These are phyloP conservation scores for Campoplex nolae DNA, from an alignment of 2,888 invertebrate species.

Conservation along the genomic window DNA sequence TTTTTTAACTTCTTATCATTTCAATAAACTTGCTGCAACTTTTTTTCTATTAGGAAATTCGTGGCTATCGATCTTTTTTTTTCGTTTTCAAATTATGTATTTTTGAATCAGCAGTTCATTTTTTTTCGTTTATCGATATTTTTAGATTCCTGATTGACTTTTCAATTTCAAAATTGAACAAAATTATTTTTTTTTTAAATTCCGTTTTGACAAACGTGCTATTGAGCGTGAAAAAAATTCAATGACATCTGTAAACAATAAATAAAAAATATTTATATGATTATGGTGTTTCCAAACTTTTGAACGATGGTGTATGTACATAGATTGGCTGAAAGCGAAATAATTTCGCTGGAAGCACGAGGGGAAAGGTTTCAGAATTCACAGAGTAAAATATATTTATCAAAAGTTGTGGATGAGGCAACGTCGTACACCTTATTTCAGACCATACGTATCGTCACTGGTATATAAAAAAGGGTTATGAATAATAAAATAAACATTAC, in stretches of 20 bases:
- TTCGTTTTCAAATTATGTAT: no score
- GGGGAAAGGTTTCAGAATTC: background rate
- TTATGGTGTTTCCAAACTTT: background rate
- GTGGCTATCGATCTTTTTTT: no score
- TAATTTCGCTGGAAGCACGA: constrained; percentile 23
- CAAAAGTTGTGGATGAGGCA: constrained; percentile 28
- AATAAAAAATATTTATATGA: background rate
- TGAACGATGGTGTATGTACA: background rate
- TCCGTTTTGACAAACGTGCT: background rate
- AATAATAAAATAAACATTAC: constrained; percentile 58
- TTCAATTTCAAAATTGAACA: no score
- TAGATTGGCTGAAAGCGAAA: background rate
- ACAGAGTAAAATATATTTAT: constrained; percentile 49
- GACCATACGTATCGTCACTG: constrained; percentile 24
- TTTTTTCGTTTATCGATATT: no score
- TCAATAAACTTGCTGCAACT: no score
- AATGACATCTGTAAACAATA: background rate
- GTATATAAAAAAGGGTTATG: constrained; percentile 59
- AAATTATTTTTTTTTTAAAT: no score
- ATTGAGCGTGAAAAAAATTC: background rate
- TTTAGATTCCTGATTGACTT: no score
- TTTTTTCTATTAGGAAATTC: no score
- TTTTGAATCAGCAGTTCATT: no score
- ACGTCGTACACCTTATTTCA: constrained; percentile 35
- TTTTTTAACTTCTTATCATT: no score